phyloP scores from a whole-genome alignment of 1,140 invertebrate genomes.

The Drosophila simulans region DNA sequence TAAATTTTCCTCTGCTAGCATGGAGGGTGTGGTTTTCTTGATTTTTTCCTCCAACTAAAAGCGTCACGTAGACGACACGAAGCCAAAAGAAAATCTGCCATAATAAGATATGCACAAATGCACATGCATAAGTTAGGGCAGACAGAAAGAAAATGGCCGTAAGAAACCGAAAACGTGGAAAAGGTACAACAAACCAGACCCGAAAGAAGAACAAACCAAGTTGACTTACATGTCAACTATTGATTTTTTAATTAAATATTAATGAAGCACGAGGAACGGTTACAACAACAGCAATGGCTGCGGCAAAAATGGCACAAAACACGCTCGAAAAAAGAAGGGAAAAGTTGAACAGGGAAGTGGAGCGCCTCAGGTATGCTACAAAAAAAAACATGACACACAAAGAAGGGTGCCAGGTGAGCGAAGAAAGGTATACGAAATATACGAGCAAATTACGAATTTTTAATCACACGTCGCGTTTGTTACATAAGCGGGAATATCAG shows the following conservation, averaged over 20 bases:
- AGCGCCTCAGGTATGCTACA: slow-evolving; percentile 47
- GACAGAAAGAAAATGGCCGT: slow-evolving; percentile 22
- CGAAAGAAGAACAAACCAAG: slow-evolving; percentile 42
- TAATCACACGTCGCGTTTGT: slow-evolving; percentile 76
- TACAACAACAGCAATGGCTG: slow-evolving; percentile 3
- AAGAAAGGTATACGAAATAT: slow-evolving; percentile 39
- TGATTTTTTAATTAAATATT: slow-evolving; percentile 84
- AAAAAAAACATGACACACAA: slow-evolving; percentile 53
- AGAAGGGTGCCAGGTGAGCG: slow-evolving; percentile 31
- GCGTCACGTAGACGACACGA: slow-evolving; percentile 68
- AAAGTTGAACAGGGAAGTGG: slow-evolving; percentile 36
- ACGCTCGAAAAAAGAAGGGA: slow-evolving; percentile 54
- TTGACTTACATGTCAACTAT: slow-evolving; percentile 82
- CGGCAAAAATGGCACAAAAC: slow-evolving; percentile 44
- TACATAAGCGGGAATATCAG: slow-evolving; percentile 51
- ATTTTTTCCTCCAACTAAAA: slow-evolving; percentile 36
- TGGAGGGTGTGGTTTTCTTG: slow-evolving; percentile 37
- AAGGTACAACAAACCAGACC: slow-evolving; percentile 24
- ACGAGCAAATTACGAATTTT: slow-evolving; percentile 73
- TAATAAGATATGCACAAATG: slow-evolving; percentile 79
- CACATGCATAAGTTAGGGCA: slow-evolving; percentile 72
- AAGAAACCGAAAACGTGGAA: slow-evolving; percentile 13
- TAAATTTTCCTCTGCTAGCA: slow-evolving; percentile 19
- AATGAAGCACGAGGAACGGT: slow-evolving; percentile 75
- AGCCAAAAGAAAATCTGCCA: slow-evolving; percentile 64